Evolutionary conservation across 2,113 vertebrate species (phyloP).

Genomic region (Microcebus murinus): DNA sequence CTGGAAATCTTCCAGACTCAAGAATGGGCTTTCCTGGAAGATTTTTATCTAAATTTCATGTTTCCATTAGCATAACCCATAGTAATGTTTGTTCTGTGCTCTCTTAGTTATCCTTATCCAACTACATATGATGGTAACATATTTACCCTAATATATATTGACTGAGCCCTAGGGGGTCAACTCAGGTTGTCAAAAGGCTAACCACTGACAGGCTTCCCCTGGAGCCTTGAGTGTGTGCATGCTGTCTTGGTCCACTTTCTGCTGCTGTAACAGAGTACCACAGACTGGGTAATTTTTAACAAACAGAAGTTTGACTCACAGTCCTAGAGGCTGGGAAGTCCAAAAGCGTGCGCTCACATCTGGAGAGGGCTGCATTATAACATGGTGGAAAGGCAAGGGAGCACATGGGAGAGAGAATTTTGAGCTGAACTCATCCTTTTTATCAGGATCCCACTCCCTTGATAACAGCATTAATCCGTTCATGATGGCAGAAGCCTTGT

Average conservation of each 20-base stretch:
- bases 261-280: neutral
- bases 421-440: neutral
- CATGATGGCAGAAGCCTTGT: neutral
- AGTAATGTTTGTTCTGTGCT: too few species aligned
- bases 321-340: neutral
- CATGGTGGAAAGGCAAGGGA: neutral
- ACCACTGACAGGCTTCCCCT: neutral
- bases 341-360: neutral
- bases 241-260: neutral
- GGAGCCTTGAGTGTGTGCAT: neutral
- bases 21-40: too few species aligned
- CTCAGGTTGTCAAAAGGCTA: neutral
- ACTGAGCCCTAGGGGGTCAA: neutral
- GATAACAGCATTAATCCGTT: neutral
- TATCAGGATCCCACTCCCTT: neutral
- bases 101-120: too few species aligned
- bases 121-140: too few species aligned
- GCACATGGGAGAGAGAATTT: neutral
- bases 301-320: neutral
- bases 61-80: too few species aligned
- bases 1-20: too few species aligned
- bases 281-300: neutral
- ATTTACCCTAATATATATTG: neutral
- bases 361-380: neutral
- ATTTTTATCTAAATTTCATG: too few species aligned